phyloP scores from a whole-genome alignment of 2,113 vertebrate species.

The Aldabrachelys gigantea region DNA sequence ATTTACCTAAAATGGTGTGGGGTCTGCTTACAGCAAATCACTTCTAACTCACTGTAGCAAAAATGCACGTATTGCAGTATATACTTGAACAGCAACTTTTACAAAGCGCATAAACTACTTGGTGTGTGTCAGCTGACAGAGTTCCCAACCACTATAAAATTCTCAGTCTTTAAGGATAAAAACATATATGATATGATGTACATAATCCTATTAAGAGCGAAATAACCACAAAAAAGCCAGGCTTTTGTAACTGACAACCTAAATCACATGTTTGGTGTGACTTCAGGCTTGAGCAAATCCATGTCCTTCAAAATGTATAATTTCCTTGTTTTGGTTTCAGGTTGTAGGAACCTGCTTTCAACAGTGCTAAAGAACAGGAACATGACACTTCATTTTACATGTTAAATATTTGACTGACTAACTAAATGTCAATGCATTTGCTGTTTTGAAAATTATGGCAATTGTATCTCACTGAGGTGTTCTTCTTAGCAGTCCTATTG shows the following conservation, averaged over 20 bases:
- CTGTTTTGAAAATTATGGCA: neutral
- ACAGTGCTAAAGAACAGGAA: neutral
- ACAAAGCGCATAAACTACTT: constrained; percentile 85
- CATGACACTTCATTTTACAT: neutral
- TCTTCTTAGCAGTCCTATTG: neutral
- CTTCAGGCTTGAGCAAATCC: neutral
- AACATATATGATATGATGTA: constrained; percentile 84
- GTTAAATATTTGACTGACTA: neutral
- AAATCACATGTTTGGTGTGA: constrained; percentile 39
- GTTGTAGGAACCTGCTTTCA: neutral
- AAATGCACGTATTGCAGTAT: neutral
- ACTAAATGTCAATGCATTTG: neutral
- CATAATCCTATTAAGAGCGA: constrained; percentile 78
- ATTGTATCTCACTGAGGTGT: neutral
- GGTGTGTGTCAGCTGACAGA: constrained; percentile 86
- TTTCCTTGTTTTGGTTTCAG: neutral
- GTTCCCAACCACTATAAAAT: constrained; percentile 83
- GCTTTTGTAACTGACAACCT: constrained; percentile 59
- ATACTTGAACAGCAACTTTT: constrained; percentile 82
- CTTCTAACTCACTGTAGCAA: neutral
- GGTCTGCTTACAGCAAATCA: neutral
- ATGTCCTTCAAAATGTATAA: fast-evolving
- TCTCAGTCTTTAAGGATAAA: constrained; percentile 79
- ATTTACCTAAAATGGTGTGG: neutral
- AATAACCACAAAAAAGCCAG: constrained; percentile 36